These are phyloP conservation scores for Cynoglossus semilaevis DNA, from an alignment of 2,113 vertebrate genomes.

Conservation along the genomic window DNA sequence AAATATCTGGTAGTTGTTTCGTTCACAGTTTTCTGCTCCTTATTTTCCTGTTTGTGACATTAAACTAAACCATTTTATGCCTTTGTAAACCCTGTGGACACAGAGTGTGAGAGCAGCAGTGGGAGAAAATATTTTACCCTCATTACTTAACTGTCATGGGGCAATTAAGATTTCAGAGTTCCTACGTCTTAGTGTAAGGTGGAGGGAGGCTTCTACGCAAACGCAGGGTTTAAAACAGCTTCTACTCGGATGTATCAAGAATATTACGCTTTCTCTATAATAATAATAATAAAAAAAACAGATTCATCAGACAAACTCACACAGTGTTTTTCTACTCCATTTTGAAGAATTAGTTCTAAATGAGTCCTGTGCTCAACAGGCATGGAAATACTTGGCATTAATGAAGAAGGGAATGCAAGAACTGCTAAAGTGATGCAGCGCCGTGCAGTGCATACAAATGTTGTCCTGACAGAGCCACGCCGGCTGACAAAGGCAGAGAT, in stretches of 20 bases:
- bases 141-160: conserved; percentile 48
- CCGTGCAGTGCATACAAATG: neutral
- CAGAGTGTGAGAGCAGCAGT: too few species aligned
- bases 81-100: too few species aligned
- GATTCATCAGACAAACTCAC: conserved; percentile 17
- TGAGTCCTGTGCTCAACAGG: conserved; percentile 3
- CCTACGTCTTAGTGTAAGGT: conserved; percentile 8
- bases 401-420: conserved; percentile 17
- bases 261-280: conserved; percentile 16
- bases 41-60: too few species aligned
- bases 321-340: neutral
- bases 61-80: too few species aligned
- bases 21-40: too few species aligned
- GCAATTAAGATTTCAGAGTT: conserved; percentile 40
- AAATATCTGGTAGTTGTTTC: too few species aligned
- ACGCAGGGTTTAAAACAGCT: conserved; percentile 23
- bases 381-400: conserved; percentile 12
- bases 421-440: conserved; percentile 26
- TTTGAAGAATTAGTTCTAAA: conserved; percentile 15
- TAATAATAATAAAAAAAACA: neutral
- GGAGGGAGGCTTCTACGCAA: conserved; percentile 2
- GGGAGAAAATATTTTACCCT: conserved; percentile 28
- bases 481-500: too few species aligned
- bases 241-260: conserved; percentile 20
- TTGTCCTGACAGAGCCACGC: neutral